Evolutionary conservation across 2,888 invertebrate species (phyloP), one percentile per base, ranked within the genome.

Genomic region (Chloroclystis v-ata): DNA sequence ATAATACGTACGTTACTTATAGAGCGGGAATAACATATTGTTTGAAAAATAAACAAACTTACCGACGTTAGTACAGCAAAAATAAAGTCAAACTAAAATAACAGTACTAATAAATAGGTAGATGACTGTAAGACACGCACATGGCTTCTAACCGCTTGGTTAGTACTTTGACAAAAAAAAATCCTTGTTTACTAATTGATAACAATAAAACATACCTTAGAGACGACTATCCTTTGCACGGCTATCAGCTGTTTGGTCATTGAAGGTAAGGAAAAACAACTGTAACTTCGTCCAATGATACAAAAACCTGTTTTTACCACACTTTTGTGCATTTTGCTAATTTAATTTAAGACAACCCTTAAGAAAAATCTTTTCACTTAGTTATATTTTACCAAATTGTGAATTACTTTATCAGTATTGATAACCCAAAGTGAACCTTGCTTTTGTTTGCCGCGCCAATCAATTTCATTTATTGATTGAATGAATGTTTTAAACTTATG

Each of bases 381-480:
- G 63, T 67, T 61, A 70, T 72, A 57, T 65, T 72, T 61, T 56
- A 61, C 50, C 65, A 68, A 70, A 62, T 59, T 54, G 51, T 46
- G 47, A 57, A 52, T 57, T 32, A 65, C 59, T 67, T 75, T 78
- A 83, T 79, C 79, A 65, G 43, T 51, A 52, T 44, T 70, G 86
- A 85, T 86, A 86, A 86, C 86, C 85, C 71, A 85, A 64, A 76
- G 53, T 84, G 85, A 86, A 82, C 86, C 79, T 57, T 82, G 77
- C 54, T 41, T n/a, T n/a, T 20, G 20, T 20, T 20, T 20, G 20
- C 20, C 20, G 20, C 20, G 20, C 20, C 20, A 20, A 20, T 5
- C 2, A 20, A 20, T 20, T 20, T 20, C 3, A 20, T 20, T 20
- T 20, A 20, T 20, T 20, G 20, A 20, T 20, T 20, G 20, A 20